A percentile compares a stretch with the other conserved stretches of the same genome.
Conservation (phyloP, 2,113 vertebrate genomes). For the Pseudorhombus dupliciocellatus region DNA sequence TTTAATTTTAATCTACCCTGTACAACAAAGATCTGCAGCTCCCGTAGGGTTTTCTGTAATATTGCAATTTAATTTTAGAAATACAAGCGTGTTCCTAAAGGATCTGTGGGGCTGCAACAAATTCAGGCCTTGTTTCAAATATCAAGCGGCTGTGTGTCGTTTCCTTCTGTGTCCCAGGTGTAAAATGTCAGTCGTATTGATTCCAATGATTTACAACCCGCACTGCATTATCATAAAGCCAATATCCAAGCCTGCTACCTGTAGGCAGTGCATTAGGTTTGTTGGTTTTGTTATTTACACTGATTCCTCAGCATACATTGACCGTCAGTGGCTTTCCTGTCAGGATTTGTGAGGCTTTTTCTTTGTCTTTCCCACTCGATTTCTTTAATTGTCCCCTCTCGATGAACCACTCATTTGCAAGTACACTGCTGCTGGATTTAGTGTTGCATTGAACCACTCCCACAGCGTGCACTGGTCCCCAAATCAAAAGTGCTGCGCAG, state of each 20-base stretch:
- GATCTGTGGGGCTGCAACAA: not conserved
- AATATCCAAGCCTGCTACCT: slow-evolving; percentile 44
- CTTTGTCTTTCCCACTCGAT: not conserved
- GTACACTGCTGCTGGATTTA: slow-evolving; percentile 8
- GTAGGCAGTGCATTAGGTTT: slow-evolving; percentile 42
- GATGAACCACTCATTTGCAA: slow-evolving; percentile 12
- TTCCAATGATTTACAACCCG: slow-evolving; percentile 51
- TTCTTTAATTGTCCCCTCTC: not conserved
- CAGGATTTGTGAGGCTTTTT: not conserved
- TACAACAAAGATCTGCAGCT: no score
- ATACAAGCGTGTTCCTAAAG: not conserved
- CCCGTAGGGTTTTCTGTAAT: no score
- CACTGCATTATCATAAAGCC: slow-evolving; percentile 62
- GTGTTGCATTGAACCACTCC: slow-evolving; percentile 4
- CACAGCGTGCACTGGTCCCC: slow-evolving; percentile 33
- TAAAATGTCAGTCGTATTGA: slow-evolving; percentile 36
- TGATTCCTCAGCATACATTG: slow-evolving; percentile 32
- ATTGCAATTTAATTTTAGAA: no score
- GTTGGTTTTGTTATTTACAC: slow-evolving; percentile 33
- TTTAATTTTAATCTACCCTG: not conserved
- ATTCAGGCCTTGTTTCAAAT: not conserved
- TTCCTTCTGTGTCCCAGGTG: slow-evolving; percentile 12
- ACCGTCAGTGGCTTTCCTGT: not conserved
- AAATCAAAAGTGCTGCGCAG: slow-evolving; percentile 42
- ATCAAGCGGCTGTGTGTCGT: no score